Base-by-base conservation (phyloP, 1,140 invertebrate species). In the Rhagoletis zephyria region DNA sequence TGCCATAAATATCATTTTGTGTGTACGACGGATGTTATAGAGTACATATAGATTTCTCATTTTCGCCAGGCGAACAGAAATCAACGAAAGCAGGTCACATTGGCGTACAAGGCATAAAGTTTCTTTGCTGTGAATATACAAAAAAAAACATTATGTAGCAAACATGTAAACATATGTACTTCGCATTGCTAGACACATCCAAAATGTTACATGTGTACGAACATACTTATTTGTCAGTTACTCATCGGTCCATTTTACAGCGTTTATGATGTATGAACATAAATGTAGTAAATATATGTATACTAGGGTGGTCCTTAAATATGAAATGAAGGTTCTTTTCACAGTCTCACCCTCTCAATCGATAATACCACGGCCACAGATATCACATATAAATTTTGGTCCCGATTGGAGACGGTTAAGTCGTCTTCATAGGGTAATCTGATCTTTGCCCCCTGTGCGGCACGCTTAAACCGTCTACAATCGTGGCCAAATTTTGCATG, bases 11-110 rank as follows among this genome's bases (percentile, higher is more conserved):
- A 30, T 86, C 59, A 45, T 12, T 30, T 61, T 67, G 61, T 86
- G 30, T 63, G 30, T 51, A 10, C 4, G 59, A 16, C 45, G 61
- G 40, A 48, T 10, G 7, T 42, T 61, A 30, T 67, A 67, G 10
- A 4, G 45, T 86, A 86, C 85, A 86, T 86, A 86, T 86, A 86
- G 85, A 86, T 86, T 86, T 86, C 85, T 63, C 42, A 61, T 10
- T 19, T 86, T 60, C 59, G 63, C 85, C 85, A 86, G 85, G 85
- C 85, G 30, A 61, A 45, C 85, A 86, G 59, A n/a, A 86, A 86
- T 12, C 48, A 19, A n/a, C 19, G n/a, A 81, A 6, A 1, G 30
- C 67, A 86, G 12, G 51, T 14, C 85, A 60, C 60, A 56, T 30
- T 40, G 19, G 45, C 74, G n/a, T 14, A 63, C 61, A 12, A 14